phyloP scores from a whole-genome alignment of 2,888 invertebrate species.

The Tortricodes alternella region DNA sequence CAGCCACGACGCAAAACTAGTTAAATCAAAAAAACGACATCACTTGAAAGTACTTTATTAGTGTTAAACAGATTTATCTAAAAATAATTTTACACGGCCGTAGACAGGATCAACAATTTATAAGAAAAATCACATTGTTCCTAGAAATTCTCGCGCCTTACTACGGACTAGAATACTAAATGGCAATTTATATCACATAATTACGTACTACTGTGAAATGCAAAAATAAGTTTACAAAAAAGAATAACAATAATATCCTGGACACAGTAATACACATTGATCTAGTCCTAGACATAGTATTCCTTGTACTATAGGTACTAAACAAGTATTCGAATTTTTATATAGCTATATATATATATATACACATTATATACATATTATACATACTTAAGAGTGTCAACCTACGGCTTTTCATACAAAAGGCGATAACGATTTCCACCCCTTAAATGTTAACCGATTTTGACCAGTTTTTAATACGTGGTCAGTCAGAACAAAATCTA shows the following conservation, averaged over 20 bases:
- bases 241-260: conserved; percentile 1
- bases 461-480: too few species aligned
- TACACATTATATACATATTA: too few species aligned
- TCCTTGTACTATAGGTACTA: too few species aligned
- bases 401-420: too few species aligned
- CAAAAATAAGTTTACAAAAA: conserved; percentile 11
- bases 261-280: neutral
- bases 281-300: too few species aligned
- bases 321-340: too few species aligned
- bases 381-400: too few species aligned
- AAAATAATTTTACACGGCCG: conserved; percentile 40
- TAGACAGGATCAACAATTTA: conserved; percentile 15
- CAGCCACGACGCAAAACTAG: too few species aligned
- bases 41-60: conserved; percentile 37
- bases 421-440: too few species aligned
- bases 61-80: conserved; percentile 38
- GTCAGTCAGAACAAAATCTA: too few species aligned
- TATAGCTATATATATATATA: too few species aligned
- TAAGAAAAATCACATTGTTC: conserved; percentile 1
- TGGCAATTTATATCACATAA: conserved; percentile 29
- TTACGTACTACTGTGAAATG: conserved; percentile 29
- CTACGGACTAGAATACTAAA: conserved; percentile 28
- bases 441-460: too few species aligned
- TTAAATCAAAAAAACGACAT: conserved; percentile 10
- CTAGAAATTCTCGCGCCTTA: neutral